Base-by-base conservation (phyloP, 2,797 vertebrate genomes). In the Sebastiscus tertius region DNA sequence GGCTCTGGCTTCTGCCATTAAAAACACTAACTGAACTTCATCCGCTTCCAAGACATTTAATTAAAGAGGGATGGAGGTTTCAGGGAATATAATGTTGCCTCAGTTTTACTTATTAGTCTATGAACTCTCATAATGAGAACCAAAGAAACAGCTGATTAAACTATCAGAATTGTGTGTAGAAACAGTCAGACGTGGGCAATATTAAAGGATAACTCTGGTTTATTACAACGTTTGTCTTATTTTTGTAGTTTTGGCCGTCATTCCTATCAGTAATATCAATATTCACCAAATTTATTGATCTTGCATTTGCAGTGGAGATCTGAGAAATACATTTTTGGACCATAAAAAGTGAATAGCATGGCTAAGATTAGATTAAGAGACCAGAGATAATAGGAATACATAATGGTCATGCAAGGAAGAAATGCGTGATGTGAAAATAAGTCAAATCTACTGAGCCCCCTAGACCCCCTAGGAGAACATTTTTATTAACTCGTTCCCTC, bases 371-470 rank as follows among this genome's bases (percentile, higher is more conserved):
- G 92, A 92, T 86, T 75, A 73, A 86, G 86, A 88, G 89, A 90
- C 80, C 88, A 87, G 90, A 88, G 91, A 92, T 88, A 93, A 85
- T 83, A 77, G 89, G 87, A 86, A 72, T 91, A 93, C 79, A 91
- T 85, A 86, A 86, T 88, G 90, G 66, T 82, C 95, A 94, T 95
- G 94, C 95, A 95, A 82, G 86, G 74, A 86, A 65, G 81, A 70
- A 82, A 82, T 72, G 60, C 64, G 26, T 4, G 55, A 84, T 83
- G 80, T 68, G 73, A 82, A 82, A 90, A 72, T 75, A 76, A 75
- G 77, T 91, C 29, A 84, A 89, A 90, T 83, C 59, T 42, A 42
- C 39, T 42, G 39, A 42, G 39, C 39, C 39, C 39, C 13, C 14
- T 42, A 42, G 13, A 42, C 39, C 13, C 5, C 13, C 13, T 14